Percentiles rank a stretch among this genome's conserved stretches.
Evolutionary conservation across 2,113 vertebrate genomes (phyloP).

Genomic region (Dromiciops gliroides): DNA sequence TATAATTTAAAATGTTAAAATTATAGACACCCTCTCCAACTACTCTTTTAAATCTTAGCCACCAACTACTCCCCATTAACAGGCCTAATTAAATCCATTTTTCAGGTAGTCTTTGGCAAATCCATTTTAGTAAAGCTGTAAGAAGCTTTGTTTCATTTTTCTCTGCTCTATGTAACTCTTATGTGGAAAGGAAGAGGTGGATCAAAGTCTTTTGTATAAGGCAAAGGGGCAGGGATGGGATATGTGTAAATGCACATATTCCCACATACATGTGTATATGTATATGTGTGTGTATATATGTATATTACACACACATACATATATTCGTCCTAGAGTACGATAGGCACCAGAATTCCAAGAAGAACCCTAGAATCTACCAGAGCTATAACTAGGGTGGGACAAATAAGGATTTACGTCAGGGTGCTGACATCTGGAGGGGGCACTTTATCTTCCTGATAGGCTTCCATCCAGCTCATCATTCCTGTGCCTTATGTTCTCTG

Average conservation of each 20-base stretch:
- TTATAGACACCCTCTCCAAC: conserved; percentile 76
- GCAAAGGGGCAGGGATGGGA: neutral
- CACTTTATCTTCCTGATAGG: neutral
- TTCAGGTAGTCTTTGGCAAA: conserved; percentile 83
- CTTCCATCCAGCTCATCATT: neutral
- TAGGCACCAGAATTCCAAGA: neutral
- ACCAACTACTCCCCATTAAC: conserved; percentile 83
- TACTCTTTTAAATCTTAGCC: conserved; percentile 82
- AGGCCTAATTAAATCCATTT: conserved; percentile 88
- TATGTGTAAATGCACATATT: neutral
- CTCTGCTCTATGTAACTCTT: conserved; percentile 74
- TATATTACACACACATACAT: no score
- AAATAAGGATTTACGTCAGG: neutral
- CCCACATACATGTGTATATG: no score
- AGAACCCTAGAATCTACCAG: neutral
- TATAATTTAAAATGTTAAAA: conserved; percentile 84
- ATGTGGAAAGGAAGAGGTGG: conserved; percentile 65
- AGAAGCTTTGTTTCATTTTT: conserved; percentile 80
- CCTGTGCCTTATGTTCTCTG: neutral
- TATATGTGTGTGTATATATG: no score
- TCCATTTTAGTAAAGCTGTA: conserved; percentile 82
- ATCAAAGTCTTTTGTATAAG: conserved; percentile 35
- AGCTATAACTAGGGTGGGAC: neutral
- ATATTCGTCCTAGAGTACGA: neutral
- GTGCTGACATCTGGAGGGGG: neutral